phyloP scores from a whole-genome alignment of 2,113 vertebrate genomes.

The Loxodonta africana region DNA sequence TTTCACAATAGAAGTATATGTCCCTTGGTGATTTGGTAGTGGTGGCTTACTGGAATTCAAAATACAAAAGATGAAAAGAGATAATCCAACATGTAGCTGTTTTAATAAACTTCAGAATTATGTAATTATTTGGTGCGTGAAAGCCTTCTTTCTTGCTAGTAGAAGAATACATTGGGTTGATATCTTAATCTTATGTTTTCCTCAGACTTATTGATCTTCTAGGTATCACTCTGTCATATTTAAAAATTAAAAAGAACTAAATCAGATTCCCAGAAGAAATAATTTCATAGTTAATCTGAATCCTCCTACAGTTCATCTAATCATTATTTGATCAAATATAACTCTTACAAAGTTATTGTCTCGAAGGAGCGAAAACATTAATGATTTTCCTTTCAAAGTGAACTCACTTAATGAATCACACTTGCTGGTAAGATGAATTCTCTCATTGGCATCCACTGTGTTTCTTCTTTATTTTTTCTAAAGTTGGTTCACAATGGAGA shows the following conservation, averaged over 20 bases:
- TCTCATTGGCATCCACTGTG: slow-evolving; percentile 65
- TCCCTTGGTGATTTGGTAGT: neutral
- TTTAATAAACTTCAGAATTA: slow-evolving; percentile 58
- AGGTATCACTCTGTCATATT: slow-evolving; percentile 76
- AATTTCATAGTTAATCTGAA: slow-evolving; percentile 83
- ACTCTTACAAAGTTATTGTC: slow-evolving; percentile 81
- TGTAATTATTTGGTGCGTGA: slow-evolving; percentile 25
- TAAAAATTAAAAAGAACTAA: slow-evolving; percentile 77
- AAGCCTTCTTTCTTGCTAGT: slow-evolving; percentile 16
- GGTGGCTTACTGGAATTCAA: neutral
- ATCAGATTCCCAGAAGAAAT: slow-evolving; percentile 81
- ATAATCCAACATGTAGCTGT: neutral
- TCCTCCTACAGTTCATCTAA: slow-evolving; percentile 70
- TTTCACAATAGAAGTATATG: neutral
- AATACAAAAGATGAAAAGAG: slow-evolving; percentile 5
- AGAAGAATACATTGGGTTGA: neutral
- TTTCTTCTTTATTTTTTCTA: slow-evolving; percentile 58
- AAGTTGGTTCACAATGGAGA: slow-evolving; percentile 45
- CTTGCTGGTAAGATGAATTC: slow-evolving; percentile 58
- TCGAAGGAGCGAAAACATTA: slow-evolving; percentile 80
- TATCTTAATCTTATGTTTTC: slow-evolving; percentile 70
- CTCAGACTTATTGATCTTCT: slow-evolving; percentile 75
- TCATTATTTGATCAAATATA: slow-evolving; percentile 82
- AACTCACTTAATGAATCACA: slow-evolving; percentile 75
- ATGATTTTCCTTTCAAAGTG: slow-evolving; percentile 80